Percentiles rank a stretch among this genome's conserved stretches.
Evolutionary conservation across 2,113 vertebrate genomes (phyloP).

Genomic region (Petrocephalus zakoni): DNA sequence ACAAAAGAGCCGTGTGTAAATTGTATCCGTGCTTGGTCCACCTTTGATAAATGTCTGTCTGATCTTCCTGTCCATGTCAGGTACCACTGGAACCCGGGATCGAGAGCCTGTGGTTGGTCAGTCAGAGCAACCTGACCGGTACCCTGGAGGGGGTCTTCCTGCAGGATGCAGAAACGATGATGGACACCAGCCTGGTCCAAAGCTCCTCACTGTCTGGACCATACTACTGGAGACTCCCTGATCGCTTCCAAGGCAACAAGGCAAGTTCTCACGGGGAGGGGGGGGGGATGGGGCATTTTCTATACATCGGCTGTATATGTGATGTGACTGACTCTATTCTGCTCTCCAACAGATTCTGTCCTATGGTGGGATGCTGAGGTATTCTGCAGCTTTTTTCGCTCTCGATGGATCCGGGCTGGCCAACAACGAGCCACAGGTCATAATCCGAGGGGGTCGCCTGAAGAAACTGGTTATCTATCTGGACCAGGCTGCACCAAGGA

Average conservation of each 20-base stretch:
- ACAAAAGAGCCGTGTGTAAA: not conserved
- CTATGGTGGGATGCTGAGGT: constrained; percentile 79
- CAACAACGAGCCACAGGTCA: constrained; percentile 85
- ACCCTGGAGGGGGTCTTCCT: constrained; percentile 71
- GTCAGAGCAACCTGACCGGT: constrained; percentile 69
- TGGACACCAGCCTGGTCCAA: constrained; percentile 64
- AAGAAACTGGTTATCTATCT: constrained; percentile 76
- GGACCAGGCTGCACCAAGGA: constrained; percentile 65
- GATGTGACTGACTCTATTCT: not conserved
- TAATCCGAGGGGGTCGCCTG: constrained; percentile 76
- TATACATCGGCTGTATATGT: not conserved
- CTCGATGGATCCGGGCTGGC: constrained; percentile 64
- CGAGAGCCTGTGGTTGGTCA: constrained; percentile 63
- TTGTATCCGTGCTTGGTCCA: not conserved
- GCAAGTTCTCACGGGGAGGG: constrained; percentile 50
- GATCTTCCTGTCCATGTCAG: constrained; percentile 43
- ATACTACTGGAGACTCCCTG: constrained; percentile 80
- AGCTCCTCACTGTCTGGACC: constrained; percentile 57
- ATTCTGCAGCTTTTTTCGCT: constrained; percentile 72
- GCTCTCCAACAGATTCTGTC: constrained; percentile 67
- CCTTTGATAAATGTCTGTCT: not conserved
- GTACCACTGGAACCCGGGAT: constrained; percentile 52
- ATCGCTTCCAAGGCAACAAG: constrained; percentile 72
- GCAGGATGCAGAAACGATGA: constrained; percentile 64
- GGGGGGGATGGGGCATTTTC: not conserved